A percentile compares a stretch with the other conserved stretches of the same genome.
These are phyloP conservation scores for Trichonephila clavipes DNA, from an alignment of 1,140 invertebrate genomes.

Conservation along the genomic window DNA sequence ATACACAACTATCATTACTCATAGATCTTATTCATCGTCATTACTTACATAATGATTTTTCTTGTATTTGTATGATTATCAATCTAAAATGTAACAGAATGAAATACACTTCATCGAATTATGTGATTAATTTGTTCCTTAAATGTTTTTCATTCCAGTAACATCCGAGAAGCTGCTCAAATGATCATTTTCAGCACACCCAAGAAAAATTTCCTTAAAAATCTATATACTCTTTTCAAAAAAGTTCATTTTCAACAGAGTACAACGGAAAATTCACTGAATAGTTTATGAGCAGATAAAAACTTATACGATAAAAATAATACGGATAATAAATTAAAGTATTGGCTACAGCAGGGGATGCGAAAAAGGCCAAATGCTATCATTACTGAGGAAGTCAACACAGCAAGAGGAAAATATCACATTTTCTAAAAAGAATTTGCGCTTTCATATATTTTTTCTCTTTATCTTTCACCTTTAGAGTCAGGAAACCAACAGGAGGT, in stretches of 20 bases:
- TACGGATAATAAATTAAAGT: constrained; percentile 1
- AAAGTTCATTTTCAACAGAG: not conserved
- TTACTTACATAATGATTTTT: too few relatives aligned
- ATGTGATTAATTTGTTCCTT: too few relatives aligned
- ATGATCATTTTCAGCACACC: too few relatives aligned
- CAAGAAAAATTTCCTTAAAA: not conserved
- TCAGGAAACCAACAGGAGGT: constrained; percentile 5
- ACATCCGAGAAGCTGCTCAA: too few relatives aligned
- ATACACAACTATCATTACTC: too few relatives aligned
- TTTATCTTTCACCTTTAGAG: constrained; percentile 24
- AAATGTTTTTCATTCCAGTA: too few relatives aligned
- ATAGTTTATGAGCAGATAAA: constrained; percentile 31
- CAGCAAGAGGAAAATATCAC: constrained; percentile 26
- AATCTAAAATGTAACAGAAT: too few relatives aligned
- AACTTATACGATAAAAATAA: constrained; percentile 27
- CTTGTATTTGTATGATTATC: too few relatives aligned
- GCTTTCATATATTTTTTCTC: not conserved
- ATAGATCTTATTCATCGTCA: too few relatives aligned
- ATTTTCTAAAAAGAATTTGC: constrained; percentile 26
- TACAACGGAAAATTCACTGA: constrained; percentile 9
- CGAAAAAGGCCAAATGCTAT: constrained; percentile 28
- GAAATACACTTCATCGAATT: too few relatives aligned
- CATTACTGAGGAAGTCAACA: constrained; percentile 23
- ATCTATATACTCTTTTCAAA: not conserved
- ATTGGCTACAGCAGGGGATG: not conserved